These are phyloP conservation scores for Ispidina lecontei DNA, from an alignment of 2,797 vertebrate genomes.

Conservation along the genomic window DNA sequence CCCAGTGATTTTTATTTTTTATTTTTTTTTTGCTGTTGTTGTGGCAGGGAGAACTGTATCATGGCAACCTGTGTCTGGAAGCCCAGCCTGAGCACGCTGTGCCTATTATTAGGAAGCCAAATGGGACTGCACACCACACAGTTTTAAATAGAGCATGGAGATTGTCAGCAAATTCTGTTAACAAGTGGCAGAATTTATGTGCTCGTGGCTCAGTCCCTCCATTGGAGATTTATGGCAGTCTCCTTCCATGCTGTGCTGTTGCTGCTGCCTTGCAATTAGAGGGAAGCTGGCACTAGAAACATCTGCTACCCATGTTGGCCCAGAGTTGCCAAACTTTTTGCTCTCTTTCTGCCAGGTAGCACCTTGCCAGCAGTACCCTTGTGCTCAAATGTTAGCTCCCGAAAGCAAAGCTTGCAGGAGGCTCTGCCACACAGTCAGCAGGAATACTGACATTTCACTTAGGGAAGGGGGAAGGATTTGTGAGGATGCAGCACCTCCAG, in stretches of 20 bases:
- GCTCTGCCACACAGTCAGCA: conserved; percentile 4
- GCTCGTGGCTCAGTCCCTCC: background rate
- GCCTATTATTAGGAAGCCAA: background rate
- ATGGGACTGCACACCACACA: background rate
- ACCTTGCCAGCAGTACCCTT: background rate
- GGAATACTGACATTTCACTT: conserved; percentile 28
- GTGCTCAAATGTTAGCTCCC: conserved; percentile 2
- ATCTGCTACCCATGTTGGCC: conserved; percentile 44
- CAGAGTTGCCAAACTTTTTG: conserved; percentile 36
- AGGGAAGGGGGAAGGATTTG: background rate
- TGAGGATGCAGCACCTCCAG: background rate
- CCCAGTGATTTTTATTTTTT: background rate
- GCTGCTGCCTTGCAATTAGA: conserved; percentile 60
- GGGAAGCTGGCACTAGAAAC: conserved; percentile 35
- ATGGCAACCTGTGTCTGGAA: background rate
- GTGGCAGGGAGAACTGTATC: accelerated
- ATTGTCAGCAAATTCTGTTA: conserved; percentile 1
- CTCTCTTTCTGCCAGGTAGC: conserved; percentile 15
- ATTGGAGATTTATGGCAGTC: background rate
- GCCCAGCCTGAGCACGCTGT: background rate
- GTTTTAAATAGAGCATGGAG: background rate
- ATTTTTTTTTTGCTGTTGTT: background rate
- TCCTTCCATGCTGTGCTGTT: conserved; percentile 34
- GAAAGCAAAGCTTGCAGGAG: background rate
- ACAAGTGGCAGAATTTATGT: conserved; percentile 47